Evolutionary conservation across 2,797 vertebrate genomes (phyloP).

Genomic region (Rhinoraja longicauda): DNA sequence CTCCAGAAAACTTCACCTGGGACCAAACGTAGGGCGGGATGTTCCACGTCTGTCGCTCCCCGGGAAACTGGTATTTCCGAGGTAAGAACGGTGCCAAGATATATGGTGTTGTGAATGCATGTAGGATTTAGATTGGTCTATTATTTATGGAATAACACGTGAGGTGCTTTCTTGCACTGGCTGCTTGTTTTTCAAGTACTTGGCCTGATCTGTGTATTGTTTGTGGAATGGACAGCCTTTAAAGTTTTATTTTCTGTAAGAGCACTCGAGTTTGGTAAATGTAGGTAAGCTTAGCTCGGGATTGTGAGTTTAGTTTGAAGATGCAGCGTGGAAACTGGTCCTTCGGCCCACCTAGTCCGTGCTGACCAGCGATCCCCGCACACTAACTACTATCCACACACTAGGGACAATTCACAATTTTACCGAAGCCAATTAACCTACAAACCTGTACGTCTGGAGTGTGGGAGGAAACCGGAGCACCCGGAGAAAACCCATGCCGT

Average conservation of each 20-base stretch:
- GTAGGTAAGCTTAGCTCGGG: neutral
- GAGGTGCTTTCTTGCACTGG: neutral
- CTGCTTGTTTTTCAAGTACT: neutral
- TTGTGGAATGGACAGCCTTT: neutral
- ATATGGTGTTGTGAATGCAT: neutral
- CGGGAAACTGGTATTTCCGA: constrained; percentile 95
- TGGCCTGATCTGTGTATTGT: neutral
- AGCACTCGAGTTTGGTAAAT: neutral
- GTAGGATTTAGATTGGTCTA: too few relatives aligned
- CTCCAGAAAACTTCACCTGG: constrained; percentile 93
- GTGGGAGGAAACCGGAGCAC: too few relatives aligned
- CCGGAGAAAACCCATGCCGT: too few relatives aligned
- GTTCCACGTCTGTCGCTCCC: constrained; percentile 92
- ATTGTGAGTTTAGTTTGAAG: neutral
- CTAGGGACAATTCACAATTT: too few relatives aligned
- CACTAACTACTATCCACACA: too few relatives aligned
- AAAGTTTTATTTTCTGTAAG: neutral
- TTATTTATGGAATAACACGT: neutral
- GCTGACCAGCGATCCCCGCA: too few relatives aligned
- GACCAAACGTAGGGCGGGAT: constrained; percentile 86
- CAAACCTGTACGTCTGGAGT: too few relatives aligned
- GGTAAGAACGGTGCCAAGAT: constrained; percentile 56
- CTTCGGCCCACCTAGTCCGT: too few relatives aligned
- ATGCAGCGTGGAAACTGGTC: too few relatives aligned
- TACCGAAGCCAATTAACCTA: too few relatives aligned